Conservation (phyloP, 92 coral and sea anemone species). For the Epizoanthus scotinus region DNA sequence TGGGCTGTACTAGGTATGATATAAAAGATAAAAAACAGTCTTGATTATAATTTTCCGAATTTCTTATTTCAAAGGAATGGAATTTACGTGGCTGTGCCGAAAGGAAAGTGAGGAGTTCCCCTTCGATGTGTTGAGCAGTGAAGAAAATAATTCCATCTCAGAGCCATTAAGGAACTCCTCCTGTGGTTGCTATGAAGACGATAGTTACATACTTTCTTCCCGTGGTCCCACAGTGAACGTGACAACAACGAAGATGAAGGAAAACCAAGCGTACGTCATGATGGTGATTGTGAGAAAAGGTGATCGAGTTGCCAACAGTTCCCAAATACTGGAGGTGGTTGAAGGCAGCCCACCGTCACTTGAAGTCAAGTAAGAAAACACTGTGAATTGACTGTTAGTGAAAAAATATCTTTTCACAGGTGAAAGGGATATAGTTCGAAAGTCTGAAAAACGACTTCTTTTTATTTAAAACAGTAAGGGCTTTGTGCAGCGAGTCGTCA, state of each 20-base stretch:
- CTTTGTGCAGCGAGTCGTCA: too few species aligned
- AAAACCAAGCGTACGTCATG: constrained; percentile 37
- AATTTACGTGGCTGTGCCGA: constrained; percentile 59
- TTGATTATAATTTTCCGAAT: background rate
- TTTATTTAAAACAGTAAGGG: too few species aligned
- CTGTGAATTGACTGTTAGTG: background rate
- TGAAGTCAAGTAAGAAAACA: constrained; percentile 47
- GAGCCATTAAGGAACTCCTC: constrained; percentile 13
- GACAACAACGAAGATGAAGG: constrained; percentile 45
- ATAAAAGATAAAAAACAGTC: too few species aligned
- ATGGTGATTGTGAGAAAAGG: constrained; percentile 55
- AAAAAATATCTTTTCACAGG: too few species aligned
- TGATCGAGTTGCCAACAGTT: constrained; percentile 37
- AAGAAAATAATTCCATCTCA: constrained; percentile 24
- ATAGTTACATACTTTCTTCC: constrained; percentile 33
- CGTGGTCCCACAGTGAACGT: constrained; percentile 18
- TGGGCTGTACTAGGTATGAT: too few species aligned
- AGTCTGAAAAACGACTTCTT: too few species aligned
- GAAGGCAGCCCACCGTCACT: constrained; percentile 55
- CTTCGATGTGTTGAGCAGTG: background rate
- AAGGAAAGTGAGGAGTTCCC: constrained; percentile 47
- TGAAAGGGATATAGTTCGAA: too few species aligned
- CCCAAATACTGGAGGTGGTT: constrained; percentile 61
- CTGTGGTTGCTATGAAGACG: constrained; percentile 50
- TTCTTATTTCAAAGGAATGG: constrained; percentile 32